These are phyloP conservation scores for Melanerpes formicivorus DNA, from an alignment of 2,113 vertebrate genomes.

Conservation along the genomic window DNA sequence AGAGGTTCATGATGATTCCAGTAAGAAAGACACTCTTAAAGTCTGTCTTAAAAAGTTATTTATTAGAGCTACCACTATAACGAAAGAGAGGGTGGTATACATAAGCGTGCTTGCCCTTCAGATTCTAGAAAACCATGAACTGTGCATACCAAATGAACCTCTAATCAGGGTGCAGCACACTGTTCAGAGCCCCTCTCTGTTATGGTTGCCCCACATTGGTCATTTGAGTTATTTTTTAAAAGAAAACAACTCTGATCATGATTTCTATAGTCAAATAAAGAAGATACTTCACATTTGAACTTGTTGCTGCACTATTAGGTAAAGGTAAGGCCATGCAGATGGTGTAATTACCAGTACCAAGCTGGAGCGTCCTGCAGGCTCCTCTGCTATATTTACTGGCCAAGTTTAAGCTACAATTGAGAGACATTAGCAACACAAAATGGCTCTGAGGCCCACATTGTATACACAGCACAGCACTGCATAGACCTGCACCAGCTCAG, in stretches of 20 bases:
- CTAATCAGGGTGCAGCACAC: accelerated
- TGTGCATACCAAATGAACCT: background rate
- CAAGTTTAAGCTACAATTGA: accelerated
- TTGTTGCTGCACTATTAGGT: background rate
- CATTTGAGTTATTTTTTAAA: background rate
- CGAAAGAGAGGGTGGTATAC: background rate
- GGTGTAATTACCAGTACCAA: accelerated
- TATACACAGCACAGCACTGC: background rate
- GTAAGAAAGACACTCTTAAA: background rate
- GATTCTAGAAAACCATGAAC: background rate
- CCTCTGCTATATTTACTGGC: background rate
- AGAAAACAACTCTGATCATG: background rate
- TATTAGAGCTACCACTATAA: background rate
- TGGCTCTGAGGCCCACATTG: background rate
- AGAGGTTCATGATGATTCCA: background rate
- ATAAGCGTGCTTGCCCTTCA: background rate
- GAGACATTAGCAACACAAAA: background rate
- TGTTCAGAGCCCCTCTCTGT: background rate
- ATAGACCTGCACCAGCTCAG: accelerated
- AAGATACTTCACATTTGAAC: accelerated
- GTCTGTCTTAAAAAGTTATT: background rate
- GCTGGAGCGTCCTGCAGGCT: background rate
- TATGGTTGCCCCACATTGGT: background rate
- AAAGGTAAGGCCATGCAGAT: background rate
- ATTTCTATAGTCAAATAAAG: background rate